Evolutionary conservation across 2,797 vertebrate genomes (phyloP), one percentile per base, ranked within the genome.

Genomic region (Myotis findleyi): DNA sequence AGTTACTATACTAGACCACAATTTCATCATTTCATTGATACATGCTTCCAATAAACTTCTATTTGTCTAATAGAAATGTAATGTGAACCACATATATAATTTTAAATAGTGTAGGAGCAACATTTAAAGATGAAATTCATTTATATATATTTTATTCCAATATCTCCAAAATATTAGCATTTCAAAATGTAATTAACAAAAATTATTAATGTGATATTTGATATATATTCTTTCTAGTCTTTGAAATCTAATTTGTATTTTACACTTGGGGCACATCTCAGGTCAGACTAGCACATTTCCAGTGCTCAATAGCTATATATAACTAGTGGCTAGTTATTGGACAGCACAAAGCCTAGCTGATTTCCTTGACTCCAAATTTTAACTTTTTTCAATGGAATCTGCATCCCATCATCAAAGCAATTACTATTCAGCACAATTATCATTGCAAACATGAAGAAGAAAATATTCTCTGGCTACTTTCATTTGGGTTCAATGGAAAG

Each of bases 31-130:
- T 93, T 93, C 30, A 53, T 10, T 75, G 27, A 64, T 85, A 14
- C 7, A 59, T 93, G n/a, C 55, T 86, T 80, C 20, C 25, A 49
- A 44, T 79, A 94, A 84, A 72, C 18, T 55, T 68, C n/a, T 95
- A 8, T 3, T 69, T 81, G 8, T 55, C 62, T 55, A 55, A 47
- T 72, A 68, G 38, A 88, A 92, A 71, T 71, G 21, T 41, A 94
- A 76, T 69, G 38, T 69, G 27, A 77, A 12, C 41, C 33, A 85
- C 41, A 84, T 44, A 25, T 41, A 66, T 73, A 71, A 80, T 80
- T 89, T 94, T 41, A 85, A 64, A 55, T 75, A 80, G 23, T 64
- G 44, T 80, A 33, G 12, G 51, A 41, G 66, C 38, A 79, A 73
- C 30, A 73, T 62, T 75, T 91, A 75, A 81, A 49, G 14, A 33